A percentile compares a stretch with the other conserved stretches of the same genome.
Evolutionary conservation across 2,888 invertebrate genomes (phyloP).

Genomic region (Diarsia brunnea): DNA sequence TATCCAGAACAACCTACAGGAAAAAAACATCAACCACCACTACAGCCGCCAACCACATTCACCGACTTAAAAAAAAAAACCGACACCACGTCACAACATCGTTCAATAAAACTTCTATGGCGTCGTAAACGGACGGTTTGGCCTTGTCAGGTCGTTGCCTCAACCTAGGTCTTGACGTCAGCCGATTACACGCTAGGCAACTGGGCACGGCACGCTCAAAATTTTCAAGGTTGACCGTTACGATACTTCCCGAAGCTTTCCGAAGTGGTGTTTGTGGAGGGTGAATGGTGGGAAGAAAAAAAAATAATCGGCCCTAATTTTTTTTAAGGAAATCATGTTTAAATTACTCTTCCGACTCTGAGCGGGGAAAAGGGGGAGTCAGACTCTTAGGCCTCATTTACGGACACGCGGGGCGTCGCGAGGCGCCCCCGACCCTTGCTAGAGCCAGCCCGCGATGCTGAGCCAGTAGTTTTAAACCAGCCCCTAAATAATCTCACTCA

Average conservation of each 20-base stretch:
- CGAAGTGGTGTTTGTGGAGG: conserved; percentile 10
- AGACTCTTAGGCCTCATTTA: no score
- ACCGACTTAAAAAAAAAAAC: conserved; percentile 63
- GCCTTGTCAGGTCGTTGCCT: conserved; percentile 81
- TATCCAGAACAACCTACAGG: not conserved
- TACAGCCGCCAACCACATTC: conserved; percentile 12
- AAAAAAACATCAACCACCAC: not conserved
- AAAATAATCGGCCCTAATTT: not conserved
- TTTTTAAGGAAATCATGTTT: no score
- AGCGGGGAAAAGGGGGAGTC: no score
- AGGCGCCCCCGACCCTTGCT: no score
- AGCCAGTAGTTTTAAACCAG: no score
- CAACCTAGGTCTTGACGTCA: conserved; percentile 79
- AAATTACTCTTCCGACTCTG: no score
- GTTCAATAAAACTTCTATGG: conserved; percentile 74
- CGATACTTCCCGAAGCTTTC: conserved; percentile 53
- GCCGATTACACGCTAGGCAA: conserved; percentile 69
- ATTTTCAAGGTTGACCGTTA: conserved; percentile 62
- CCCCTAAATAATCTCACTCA: no score
- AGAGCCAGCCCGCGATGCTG: no score
- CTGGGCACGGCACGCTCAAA: conserved; percentile 60
- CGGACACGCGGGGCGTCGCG: no score
- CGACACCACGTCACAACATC: conserved; percentile 68
- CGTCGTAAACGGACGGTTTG: conserved; percentile 75
- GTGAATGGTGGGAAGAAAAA: not conserved